Evolutionary conservation across 2,888 invertebrate genomes (phyloP).

Genomic region (Gymnosoma rotundatum): DNA sequence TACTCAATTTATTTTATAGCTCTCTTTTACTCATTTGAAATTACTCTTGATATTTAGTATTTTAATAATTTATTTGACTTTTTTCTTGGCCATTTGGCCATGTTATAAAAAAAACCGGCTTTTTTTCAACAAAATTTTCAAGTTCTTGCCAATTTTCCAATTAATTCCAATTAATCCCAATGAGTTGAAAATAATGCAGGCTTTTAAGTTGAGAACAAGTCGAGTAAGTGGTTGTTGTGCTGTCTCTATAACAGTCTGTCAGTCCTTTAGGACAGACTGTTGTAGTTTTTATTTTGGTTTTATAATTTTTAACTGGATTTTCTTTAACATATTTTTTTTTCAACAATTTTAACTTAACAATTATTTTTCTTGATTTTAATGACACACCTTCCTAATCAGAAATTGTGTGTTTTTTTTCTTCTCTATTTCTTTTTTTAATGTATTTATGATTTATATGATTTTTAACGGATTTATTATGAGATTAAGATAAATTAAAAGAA

Average conservation of each 20-base stretch:
- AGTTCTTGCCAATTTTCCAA: conserved; percentile 71
- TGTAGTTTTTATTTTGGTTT: conserved; percentile 21
- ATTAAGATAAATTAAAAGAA: conserved; percentile 68
- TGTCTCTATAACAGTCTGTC: background rate
- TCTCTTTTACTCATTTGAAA: conserved; percentile 25
- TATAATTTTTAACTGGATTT: conserved; percentile 45
- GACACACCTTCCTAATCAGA: conserved; percentile 69
- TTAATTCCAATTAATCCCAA: conserved; percentile 71
- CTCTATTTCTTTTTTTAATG: background rate
- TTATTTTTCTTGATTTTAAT: conserved; percentile 53
- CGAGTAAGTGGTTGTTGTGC: conserved; percentile 7
- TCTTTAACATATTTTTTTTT: background rate
- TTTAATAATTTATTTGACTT: conserved; percentile 29
- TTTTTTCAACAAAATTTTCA: conserved; percentile 67
- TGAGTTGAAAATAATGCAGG: conserved; percentile 65
- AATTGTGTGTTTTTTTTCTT: conserved; percentile 9
- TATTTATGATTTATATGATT: conserved; percentile 68
- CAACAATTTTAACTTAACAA: background rate
- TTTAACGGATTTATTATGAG: conserved; percentile 69
- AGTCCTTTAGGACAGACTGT: conserved; percentile 24
- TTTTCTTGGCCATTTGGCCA: conserved; percentile 49
- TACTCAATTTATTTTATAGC: background rate
- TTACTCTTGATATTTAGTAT: conserved; percentile 9
- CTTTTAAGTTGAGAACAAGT: conserved; percentile 43
- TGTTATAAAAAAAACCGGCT: conserved; percentile 52